phyloP scores from a whole-genome alignment of 2,113 vertebrate species.

The Thamnaconus septentrionalis region DNA sequence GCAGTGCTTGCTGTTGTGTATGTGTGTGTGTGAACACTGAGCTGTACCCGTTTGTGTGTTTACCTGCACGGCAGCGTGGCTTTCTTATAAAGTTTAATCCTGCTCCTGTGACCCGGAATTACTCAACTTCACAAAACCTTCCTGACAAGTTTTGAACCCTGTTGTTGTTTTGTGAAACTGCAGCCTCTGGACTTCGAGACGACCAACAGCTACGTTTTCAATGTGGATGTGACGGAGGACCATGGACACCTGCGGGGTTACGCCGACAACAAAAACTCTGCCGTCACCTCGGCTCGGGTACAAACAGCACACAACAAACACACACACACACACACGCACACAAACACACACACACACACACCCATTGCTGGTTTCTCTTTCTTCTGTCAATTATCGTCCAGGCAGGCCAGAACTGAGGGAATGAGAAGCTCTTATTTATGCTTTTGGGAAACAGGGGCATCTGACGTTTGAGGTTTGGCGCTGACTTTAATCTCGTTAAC shows the following conservation, averaged over 20 bases:
- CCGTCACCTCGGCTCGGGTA: constrained; percentile 56
- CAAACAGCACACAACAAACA: background rate
- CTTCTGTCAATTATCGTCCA: no score
- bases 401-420: no score
- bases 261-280: constrained; percentile 43
- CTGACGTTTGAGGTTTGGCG: no score
- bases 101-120: no score
- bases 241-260: constrained; percentile 17
- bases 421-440: no score
- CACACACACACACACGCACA: background rate
- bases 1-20: constrained; percentile 5
- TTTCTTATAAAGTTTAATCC: background rate
- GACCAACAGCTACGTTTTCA: constrained; percentile 51
- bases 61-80: constrained; percentile 7
- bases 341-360: background rate
- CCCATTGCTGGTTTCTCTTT: no score
- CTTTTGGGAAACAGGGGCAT: no score
- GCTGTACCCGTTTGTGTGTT: no score
- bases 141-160: background rate
- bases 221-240: constrained; percentile 55
- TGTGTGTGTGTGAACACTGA: background rate
- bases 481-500: no score
- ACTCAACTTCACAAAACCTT: no score
- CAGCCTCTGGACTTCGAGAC: constrained; percentile 89
- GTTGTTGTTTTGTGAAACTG: constrained; percentile 4